Evolutionary conservation across 2,113 vertebrate genomes (phyloP).

Genomic region (Antennarius striatus): DNA sequence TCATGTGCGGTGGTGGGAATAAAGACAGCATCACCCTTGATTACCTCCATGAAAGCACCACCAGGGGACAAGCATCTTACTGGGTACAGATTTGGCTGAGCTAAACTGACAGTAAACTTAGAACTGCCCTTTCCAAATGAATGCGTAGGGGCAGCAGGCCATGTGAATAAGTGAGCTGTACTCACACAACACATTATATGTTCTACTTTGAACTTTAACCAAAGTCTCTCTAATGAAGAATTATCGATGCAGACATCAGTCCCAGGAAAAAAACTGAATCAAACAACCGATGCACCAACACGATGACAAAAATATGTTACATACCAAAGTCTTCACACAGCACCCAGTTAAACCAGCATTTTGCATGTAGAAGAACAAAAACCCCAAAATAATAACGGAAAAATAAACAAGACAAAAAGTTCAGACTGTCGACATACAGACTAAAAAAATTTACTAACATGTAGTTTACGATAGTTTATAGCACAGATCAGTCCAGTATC

Average conservation of each 20-base stretch:
- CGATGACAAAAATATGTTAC: no score
- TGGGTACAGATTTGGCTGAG: slow-evolving; percentile 55
- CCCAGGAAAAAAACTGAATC: no score
- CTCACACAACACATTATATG: background rate
- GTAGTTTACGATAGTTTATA: no score
- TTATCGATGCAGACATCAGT: background rate
- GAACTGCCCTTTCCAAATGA: slow-evolving; percentile 11
- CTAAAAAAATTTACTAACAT: no score
- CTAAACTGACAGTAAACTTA: slow-evolving; percentile 41
- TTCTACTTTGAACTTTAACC: slow-evolving; percentile 1
- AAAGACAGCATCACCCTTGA: slow-evolving; percentile 72
- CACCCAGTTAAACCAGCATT: no score
- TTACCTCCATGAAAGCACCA: slow-evolving; percentile 68
- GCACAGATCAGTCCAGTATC: no score
- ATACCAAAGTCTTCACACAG: no score
- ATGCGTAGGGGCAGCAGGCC: slow-evolving; percentile 16
- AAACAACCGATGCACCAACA: no score
- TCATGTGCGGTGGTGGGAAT: slow-evolving; percentile 74
- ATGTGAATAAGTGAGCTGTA: slow-evolving; percentile 13
- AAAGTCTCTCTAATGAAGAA: background rate
- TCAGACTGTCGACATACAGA: no score
- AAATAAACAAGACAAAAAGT: no score
- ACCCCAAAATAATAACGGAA: no score
- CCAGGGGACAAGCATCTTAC: slow-evolving; percentile 67
- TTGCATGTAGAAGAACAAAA: no score